phyloP scores from a whole-genome alignment of 2,888 invertebrate species.

The Coleophora flavipennella region DNA sequence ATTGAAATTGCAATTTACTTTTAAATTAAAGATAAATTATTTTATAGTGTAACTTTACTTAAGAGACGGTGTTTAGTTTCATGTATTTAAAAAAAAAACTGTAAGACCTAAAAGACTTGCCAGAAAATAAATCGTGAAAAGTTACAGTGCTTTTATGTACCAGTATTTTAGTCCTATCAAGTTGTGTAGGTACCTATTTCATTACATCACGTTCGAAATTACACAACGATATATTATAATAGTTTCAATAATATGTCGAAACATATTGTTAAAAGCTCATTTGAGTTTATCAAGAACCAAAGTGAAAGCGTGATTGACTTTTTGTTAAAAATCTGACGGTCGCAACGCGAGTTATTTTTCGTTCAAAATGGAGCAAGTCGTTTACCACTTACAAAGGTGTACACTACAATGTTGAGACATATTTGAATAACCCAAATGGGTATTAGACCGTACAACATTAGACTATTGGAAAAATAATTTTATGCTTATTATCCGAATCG shows the following conservation, averaged over 20 bases:
- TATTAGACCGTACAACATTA: conserved; percentile 26
- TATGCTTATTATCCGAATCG: conserved; percentile 7
- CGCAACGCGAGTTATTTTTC: conserved; percentile 26
- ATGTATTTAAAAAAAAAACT: no score
- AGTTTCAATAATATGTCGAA: no score
- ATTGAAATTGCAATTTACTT: conserved; percentile 46
- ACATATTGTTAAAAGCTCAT: no score
- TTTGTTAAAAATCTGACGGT: conserved; percentile 39
- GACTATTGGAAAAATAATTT: conserved; percentile 7
- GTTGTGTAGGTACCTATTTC: no score
- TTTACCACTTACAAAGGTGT: conserved; percentile 17
- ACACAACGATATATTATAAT: no score
- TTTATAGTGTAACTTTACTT: conserved; percentile 16
- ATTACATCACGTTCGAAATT: neutral
- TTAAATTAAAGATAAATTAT: conserved; percentile 30
- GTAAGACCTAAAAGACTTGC: conserved; percentile 32
- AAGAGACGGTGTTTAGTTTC: conserved; percentile 4
- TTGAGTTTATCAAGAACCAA: conserved; percentile 17
- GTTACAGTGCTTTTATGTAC: neutral
- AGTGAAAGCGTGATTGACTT: conserved; percentile 47
- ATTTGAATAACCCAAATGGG: conserved; percentile 29
- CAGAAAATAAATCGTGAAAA: conserved; percentile 23
- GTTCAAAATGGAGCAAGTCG: conserved; percentile 23
- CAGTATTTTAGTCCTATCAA: no score
- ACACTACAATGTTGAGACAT: conserved; percentile 30